Percentiles rank a stretch among this genome's conserved stretches.
phyloP scores from a whole-genome alignment of 2,797 vertebrate genomes.

The Parauchenoglanis punctatus region DNA sequence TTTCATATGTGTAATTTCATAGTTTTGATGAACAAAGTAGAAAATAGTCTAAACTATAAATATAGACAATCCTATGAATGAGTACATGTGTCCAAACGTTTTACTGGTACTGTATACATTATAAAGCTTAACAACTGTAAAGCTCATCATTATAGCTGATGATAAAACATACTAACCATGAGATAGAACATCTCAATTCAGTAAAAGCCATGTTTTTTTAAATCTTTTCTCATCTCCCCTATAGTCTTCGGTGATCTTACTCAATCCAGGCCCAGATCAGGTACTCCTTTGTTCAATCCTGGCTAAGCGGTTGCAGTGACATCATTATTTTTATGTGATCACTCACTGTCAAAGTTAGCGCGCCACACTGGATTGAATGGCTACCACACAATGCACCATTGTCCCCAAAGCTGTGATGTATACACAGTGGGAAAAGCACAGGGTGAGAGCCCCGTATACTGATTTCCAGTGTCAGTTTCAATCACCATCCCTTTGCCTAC shows the following conservation, averaged over 20 bases:
- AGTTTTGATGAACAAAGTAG: too few species aligned
- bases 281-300: constrained; percentile 71
- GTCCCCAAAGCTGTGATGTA: constrained; percentile 72
- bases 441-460: constrained; percentile 61
- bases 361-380: constrained; percentile 70
- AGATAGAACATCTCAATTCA: not conserved
- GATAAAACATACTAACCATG: not conserved
- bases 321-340: constrained; percentile 74
- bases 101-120: too few species aligned
- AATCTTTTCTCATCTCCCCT: constrained; percentile 26
- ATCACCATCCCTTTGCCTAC: constrained; percentile 53
- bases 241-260: constrained; percentile 45
- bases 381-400: constrained; percentile 73
- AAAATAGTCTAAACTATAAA: too few species aligned
- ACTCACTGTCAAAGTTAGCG: constrained; percentile 70
- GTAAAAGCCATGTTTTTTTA: not conserved
- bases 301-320: constrained; percentile 72
- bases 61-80: too few species aligned
- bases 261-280: constrained; percentile 53
- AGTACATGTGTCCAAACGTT: too few species aligned
- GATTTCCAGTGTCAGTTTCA: constrained; percentile 59
- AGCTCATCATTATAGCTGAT: too few species aligned
- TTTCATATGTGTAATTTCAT: too few species aligned
- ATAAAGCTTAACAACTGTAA: too few species aligned
- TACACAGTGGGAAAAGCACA: constrained; percentile 60